These are phyloP conservation scores for Apostichopus leukothele DNA, from an alignment of 53 echinoderm and acorn worm species.

Conservation along the genomic window DNA sequence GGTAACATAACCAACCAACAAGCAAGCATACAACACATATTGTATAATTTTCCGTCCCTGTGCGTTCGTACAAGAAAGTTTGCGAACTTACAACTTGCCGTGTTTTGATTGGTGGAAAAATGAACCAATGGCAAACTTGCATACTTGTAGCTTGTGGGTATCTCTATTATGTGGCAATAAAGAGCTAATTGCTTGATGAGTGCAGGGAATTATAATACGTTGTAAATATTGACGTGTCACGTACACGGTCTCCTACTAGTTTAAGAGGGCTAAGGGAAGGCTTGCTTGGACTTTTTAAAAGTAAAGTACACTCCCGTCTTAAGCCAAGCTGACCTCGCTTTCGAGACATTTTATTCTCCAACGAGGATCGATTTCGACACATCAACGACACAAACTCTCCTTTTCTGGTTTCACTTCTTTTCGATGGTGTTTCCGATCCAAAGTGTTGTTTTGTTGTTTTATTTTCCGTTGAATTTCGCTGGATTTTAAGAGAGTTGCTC, in stretches of 20 bases:
- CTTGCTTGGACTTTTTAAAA: slow-evolving; percentile 2
- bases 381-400: background rate
- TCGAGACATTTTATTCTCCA: background rate
- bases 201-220: slow-evolving; percentile 42
- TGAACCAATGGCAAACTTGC: slow-evolving; percentile 45
- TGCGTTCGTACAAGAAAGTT: slow-evolving; percentile 15
- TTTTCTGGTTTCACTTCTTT: too few relatives aligned
- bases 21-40: too few relatives aligned
- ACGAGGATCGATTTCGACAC: background rate
- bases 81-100: slow-evolving; percentile 11
- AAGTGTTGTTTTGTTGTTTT: too few relatives aligned
- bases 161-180: slow-evolving; percentile 49
- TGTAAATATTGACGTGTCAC: slow-evolving; percentile 50
- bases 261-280: slow-evolving; percentile 33
- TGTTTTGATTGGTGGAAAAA: slow-evolving; percentile 28
- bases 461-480: too few relatives aligned
- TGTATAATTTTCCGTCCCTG: too few relatives aligned
- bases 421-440: too few relatives aligned
- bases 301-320: slow-evolving; percentile 9
- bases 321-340: slow-evolving; percentile 31
- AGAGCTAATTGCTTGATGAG: slow-evolving; percentile 52
- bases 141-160: slow-evolving; percentile 46
- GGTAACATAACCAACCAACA: too few relatives aligned
- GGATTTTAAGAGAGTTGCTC: too few relatives aligned
- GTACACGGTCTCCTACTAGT: background rate